These are phyloP conservation scores for Morphnarchus princeps DNA, from an alignment of 2,113 vertebrate species.

Conservation along the genomic window DNA sequence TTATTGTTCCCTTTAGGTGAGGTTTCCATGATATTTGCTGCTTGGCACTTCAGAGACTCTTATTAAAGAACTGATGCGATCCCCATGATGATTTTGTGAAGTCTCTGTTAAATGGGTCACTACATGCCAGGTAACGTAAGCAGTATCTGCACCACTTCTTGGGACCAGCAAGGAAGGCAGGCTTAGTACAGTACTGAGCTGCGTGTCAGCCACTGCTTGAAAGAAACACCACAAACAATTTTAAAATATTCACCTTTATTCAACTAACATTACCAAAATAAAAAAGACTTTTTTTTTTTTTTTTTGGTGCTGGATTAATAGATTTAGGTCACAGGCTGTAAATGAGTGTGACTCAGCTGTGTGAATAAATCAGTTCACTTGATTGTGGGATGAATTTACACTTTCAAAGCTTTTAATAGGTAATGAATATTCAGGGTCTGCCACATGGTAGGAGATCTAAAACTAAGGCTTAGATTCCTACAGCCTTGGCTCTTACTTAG, in stretches of 20 bases:
- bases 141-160: not conserved
- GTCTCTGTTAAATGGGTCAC: not conserved
- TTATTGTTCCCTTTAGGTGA: not conserved
- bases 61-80: not conserved
- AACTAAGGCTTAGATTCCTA: not conserved
- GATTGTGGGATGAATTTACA: conserved; percentile 30
- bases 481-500: not conserved
- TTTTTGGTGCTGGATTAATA: not conserved
- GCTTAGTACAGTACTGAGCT: not conserved
- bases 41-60: not conserved
- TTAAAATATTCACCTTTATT: not conserved
- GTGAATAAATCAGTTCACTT: conserved; percentile 25
- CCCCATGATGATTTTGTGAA: not conserved
- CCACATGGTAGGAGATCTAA: conserved; percentile 3
- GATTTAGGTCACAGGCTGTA: conserved; percentile 34
- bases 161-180: not conserved
- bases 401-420: conserved; percentile 44
- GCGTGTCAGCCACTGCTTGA: not conserved
- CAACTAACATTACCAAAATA: not conserved
- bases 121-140: not conserved
- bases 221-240: not conserved
- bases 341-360: conserved; percentile 23
- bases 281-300: not conserved
- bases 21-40: not conserved
- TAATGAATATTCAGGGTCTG: conserved; percentile 60